Base-by-base conservation (phyloP, 2,113 vertebrate species). In the Aldabrachelys gigantea region DNA sequence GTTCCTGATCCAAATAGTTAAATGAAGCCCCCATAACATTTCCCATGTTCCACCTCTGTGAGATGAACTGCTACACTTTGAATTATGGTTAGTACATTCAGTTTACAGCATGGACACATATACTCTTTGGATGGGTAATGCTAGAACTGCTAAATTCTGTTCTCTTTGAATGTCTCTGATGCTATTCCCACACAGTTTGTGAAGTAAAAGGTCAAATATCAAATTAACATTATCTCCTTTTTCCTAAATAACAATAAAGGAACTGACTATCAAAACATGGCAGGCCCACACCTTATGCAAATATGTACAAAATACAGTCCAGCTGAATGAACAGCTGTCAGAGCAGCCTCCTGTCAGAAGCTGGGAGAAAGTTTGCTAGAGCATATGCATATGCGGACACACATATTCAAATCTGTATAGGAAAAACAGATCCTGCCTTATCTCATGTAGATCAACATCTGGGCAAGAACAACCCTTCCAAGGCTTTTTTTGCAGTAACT, bases 241-340 rank as follows among this genome's bases (percentile, higher is more conserved):
- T 91, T 90, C 93, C 83, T 96, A 96, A 96, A 97, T 95, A 98
- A 93, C 90, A 97, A 94, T 92, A 95, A 85, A 89, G 89, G 80
- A 85, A 85, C 47, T 69, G 95, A 95, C 96, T 96, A 97, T 97
- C 97, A 96, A 89, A 93, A 80, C 1, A 2, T 90, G 92, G 25
- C 88, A 85, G 47, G n/a, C 83, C 96, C 35, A 21, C 92, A 92
- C 95, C 76, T 94, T 83, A 90, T 83, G 89, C 90, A 97, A 94
- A 95, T 2, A 0, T 65, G 59, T 83, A 92, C 83, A 91, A 96
- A 95, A 91, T 56, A 87, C 83, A 79, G 53, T 94, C 92, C 95
- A 83, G 85, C 92, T 82, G 92, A 95, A 97, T 86, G 90, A 97
- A 95, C 91, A 96, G 89, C 92, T 95, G 93, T 97, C 97, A 98